Evolutionary conservation across 2,888 invertebrate genomes (phyloP).

Genomic region (Phytoseiulus persimilis): DNA sequence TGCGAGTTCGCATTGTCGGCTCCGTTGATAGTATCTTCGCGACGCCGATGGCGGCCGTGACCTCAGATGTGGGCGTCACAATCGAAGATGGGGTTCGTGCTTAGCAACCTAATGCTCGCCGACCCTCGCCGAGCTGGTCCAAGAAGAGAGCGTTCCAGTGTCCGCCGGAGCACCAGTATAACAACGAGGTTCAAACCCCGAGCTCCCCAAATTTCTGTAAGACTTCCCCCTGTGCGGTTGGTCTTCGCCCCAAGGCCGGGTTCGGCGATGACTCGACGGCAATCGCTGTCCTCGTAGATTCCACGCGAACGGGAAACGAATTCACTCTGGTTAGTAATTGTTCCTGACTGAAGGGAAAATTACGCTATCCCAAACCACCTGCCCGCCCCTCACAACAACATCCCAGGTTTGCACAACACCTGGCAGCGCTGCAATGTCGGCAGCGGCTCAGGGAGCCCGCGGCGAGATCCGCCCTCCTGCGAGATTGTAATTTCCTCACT

Average conservation of each 20-base stretch:
- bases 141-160: neutral
- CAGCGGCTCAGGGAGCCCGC: neutral
- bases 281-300: neutral
- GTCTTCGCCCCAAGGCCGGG: neutral
- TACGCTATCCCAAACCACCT: neutral
- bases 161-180: too few relatives aligned
- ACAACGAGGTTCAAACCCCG: too few relatives aligned
- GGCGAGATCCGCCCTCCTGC: neutral
- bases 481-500: neutral
- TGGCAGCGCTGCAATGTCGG: neutral
- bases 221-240: too few relatives aligned
- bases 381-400: neutral
- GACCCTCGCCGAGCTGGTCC: neutral
- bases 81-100: neutral
- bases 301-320: neutral
- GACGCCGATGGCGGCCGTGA: neutral
- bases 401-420: neutral
- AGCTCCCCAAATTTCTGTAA: too few relatives aligned
- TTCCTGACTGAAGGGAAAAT: neutral
- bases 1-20: constrained; percentile 5
- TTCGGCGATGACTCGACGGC: neutral
- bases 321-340: neutral
- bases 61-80: neutral
- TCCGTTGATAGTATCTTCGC: neutral
- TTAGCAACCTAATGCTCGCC: neutral